These are phyloP conservation scores for Thaumetopoea pityocampa DNA, from an alignment of 1,140 invertebrate genomes.

Conservation along the genomic window DNA sequence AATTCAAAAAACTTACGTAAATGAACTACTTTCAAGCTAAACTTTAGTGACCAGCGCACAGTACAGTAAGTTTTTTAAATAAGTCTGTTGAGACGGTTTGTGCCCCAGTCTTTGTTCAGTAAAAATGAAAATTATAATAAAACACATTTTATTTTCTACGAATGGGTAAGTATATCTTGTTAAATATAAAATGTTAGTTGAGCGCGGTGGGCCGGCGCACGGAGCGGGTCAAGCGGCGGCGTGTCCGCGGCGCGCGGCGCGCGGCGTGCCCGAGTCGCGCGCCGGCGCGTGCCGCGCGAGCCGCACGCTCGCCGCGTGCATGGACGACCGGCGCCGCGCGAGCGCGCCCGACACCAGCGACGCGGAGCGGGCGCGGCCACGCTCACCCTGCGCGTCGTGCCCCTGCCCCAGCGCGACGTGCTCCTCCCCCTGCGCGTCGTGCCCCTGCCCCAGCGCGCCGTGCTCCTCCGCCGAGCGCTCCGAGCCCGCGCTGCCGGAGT, in stretches of 20 bases:
- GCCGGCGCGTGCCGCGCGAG: constrained; percentile 34
- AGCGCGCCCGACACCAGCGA: constrained; percentile 22
- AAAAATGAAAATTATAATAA: too few relatives aligned
- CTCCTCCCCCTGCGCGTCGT: constrained; percentile 3
- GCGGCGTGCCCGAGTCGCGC: constrained; percentile 4
- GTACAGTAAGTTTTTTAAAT: too few relatives aligned
- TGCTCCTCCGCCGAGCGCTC: constrained; percentile 2
- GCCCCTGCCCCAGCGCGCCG: background rate
- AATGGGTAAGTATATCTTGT: too few relatives aligned
- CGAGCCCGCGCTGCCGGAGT: background rate
- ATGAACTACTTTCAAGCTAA: too few relatives aligned
- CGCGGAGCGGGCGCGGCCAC: constrained; percentile 21
- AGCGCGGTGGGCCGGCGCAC: constrained; percentile 2
- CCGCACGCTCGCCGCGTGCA: constrained; percentile 51
- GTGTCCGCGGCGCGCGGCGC: background rate
- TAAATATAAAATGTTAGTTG: too few relatives aligned
- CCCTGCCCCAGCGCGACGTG: background rate
- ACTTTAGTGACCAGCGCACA: too few relatives aligned
- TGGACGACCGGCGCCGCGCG: constrained; percentile 47
- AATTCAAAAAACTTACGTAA: too few relatives aligned
- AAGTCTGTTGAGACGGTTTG: too few relatives aligned
- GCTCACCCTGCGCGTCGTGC: constrained; percentile 6
- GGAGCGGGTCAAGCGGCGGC: background rate
- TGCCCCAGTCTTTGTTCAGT: too few relatives aligned
- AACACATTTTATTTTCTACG: too few relatives aligned